Base-by-base conservation (phyloP, 2,888 invertebrate species). In the Sepiola atlantica region DNA sequence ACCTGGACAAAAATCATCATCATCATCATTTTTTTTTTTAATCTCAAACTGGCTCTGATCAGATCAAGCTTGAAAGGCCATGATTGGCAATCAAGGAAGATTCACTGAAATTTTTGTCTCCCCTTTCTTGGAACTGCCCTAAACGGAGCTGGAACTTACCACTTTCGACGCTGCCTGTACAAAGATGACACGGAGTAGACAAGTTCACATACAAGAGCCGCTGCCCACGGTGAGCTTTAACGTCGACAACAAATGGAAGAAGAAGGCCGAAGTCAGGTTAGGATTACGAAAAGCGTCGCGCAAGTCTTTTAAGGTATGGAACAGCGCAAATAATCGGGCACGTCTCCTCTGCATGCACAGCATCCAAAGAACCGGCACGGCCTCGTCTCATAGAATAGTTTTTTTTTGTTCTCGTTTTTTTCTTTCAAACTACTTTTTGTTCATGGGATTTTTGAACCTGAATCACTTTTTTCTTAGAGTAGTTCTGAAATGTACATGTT, bases 251-350 rank as follows among this genome's bases (percentile, higher is more conserved):
- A 92, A 45, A 18, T 92, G 92, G 92, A 92, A 45, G 45, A 92
- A 14, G 92, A 92, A 92, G 35, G 92, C 92, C 10, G 92, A 45
- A 45, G 92, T 92, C 45, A 92, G 35, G 92, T 92, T 92, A 92
- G 92, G 92, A 24, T 45, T 92, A 92, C 54, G 92, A 35, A 35
- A 54, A 92, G 28, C 92, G 21, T 92, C 92, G 21, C 92, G 92
- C 28, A 35, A 45, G 54, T 92, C 35, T 92, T 92, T 92, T 21
- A 54, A 92, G 92, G 92, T 92, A 92, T 92, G 92, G 92, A 92
- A 92, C 92, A 45, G 92, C 32, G 54, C 92, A 77, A 77, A n/a
- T 77, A 77, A 57, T 45, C 45, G 45, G 77, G 32, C n/a, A 77
- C 32, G 18, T 14, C n/a, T 77, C n/a, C 77, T 77, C 32, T 77